Conservation (phyloP, 1,140 invertebrate genomes). For the Acyrthosiphon pisum region DNA sequence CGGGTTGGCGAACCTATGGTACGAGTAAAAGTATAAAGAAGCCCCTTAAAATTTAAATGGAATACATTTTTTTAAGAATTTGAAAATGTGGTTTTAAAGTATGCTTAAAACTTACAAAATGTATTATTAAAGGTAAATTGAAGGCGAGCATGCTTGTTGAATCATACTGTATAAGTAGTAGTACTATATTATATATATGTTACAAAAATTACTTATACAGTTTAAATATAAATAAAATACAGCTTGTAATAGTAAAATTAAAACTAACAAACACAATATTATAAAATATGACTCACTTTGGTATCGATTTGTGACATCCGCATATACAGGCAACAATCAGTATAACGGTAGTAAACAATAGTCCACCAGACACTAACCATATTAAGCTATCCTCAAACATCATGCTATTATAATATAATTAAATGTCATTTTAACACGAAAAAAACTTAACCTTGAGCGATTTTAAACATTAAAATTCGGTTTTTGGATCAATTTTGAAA, state of each 20-base stretch:
- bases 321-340: slow-evolving; percentile 60
- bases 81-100: neutral
- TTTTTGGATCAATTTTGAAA: slow-evolving; percentile 15
- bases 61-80: neutral
- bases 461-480: slow-evolving; percentile 11
- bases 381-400: slow-evolving; percentile 49
- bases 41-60: too few species aligned
- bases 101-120: neutral
- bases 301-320: slow-evolving; percentile 61
- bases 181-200: neutral
- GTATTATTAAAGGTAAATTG: neutral
- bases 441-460: neutral
- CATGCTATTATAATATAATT: slow-evolving; percentile 39
- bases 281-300: slow-evolving; percentile 61
- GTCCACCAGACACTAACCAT: slow-evolving; percentile 53
- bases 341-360: slow-evolving; percentile 48
- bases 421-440: slow-evolving; percentile 38
- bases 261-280: neutral
- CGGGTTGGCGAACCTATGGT: neutral
- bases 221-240: slow-evolving; percentile 14
- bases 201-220: neutral
- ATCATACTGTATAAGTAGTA: neutral
- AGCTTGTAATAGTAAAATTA: neutral
- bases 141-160: neutral
- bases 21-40: neutral